Conservation (phyloP, 2,888 invertebrate genomes). For the Hirtodrosophila confusa region DNA sequence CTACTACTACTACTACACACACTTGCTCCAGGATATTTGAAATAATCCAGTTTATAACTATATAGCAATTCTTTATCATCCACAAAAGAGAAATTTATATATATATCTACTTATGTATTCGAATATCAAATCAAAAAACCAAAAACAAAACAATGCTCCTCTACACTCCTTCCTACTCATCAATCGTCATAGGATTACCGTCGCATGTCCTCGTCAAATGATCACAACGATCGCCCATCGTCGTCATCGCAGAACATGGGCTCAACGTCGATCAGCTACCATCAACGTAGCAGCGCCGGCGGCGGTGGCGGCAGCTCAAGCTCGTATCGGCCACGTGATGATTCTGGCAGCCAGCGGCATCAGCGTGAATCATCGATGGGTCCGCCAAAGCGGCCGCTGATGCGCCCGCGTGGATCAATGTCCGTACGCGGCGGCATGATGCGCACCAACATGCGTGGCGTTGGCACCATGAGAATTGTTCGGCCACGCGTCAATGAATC, state of each 20-base stretch:
- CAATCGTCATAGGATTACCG: slow-evolving; percentile 84
- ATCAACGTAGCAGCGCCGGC: slow-evolving; percentile 73
- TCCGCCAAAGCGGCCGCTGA: slow-evolving; percentile 81
- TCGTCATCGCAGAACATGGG: slow-evolving; percentile 80
- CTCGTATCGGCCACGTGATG: slow-evolving; percentile 71
- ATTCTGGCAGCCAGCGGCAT: slow-evolving; percentile 67
- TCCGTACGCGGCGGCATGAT: slow-evolving; percentile 77
- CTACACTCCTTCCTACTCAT: slow-evolving; percentile 83
- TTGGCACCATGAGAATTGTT: slow-evolving; percentile 78
- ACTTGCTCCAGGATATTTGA: slow-evolving; percentile 71
- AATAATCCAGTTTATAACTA: slow-evolving; percentile 58
- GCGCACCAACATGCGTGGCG: slow-evolving; percentile 76
- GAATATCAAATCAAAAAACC: slow-evolving; percentile 57
- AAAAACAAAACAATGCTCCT: slow-evolving; percentile 69
- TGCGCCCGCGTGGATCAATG: slow-evolving; percentile 80
- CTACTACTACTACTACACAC: slow-evolving; percentile 60
- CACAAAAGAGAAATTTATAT: slow-evolving; percentile 46
- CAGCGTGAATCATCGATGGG: slow-evolving; percentile 83
- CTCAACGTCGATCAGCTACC: slow-evolving; percentile 71
- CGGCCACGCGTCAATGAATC: slow-evolving; percentile 77
- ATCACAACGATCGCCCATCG: slow-evolving; percentile 83
- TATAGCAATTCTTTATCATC: slow-evolving; percentile 67
- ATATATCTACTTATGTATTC: slow-evolving; percentile 60
- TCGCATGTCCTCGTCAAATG: slow-evolving; percentile 80
- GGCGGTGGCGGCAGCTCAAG: slow-evolving; percentile 61